phyloP scores from a whole-genome alignment of 2,113 vertebrate genomes.

The Bolborhynchus lineola region DNA sequence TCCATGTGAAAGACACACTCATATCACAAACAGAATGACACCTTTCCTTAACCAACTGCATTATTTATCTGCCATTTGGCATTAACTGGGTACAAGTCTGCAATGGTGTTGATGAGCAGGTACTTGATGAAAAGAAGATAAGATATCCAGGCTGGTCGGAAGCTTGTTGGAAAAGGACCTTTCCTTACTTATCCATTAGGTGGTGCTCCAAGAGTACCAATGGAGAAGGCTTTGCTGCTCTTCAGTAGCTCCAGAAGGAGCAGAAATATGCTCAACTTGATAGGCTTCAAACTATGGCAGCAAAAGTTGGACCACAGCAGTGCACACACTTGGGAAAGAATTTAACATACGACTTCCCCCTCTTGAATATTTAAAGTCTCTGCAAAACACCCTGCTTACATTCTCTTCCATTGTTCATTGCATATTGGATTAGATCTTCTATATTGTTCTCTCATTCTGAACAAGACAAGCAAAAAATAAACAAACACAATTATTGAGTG shows the following conservation, averaged over 20 bases:
- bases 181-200: constrained; percentile 68
- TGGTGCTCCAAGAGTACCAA: constrained; percentile 69
- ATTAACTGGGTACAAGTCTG: neutral
- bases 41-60: neutral
- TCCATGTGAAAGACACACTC: neutral
- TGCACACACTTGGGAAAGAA: neutral
- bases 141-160: neutral
- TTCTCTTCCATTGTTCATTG: neutral
- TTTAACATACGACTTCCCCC: neutral
- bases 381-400: constrained; percentile 21
- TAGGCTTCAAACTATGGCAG: constrained; percentile 5
- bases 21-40: neutral
- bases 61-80: neutral
- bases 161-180: neutral
- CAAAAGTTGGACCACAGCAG: constrained; percentile 12
- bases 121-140: neutral
- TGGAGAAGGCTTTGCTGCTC: neutral
- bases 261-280: neutral
- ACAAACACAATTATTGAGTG: neutral
- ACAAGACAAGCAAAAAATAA: constrained; percentile 3
- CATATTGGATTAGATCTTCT: constrained; percentile 24
- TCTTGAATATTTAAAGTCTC: neutral
- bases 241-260: constrained; percentile 10
- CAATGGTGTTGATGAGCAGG: neutral
- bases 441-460: neutral